phyloP scores from a whole-genome alignment of 2,113 vertebrate species.

The Calonectris borealis region DNA sequence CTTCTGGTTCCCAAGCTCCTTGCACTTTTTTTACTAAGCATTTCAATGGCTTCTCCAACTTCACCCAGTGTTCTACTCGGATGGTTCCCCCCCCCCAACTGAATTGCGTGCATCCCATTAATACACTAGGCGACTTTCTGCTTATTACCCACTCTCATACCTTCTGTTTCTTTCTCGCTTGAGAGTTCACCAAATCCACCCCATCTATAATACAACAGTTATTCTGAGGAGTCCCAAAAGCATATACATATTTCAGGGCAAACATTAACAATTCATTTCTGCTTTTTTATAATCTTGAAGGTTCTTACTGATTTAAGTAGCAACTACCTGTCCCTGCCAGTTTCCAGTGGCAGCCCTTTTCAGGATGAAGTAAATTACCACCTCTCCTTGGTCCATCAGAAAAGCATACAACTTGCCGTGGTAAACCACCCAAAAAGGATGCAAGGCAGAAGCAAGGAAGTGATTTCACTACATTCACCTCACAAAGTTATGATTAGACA shows the following conservation, averaged over 20 bases:
- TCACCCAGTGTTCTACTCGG: not conserved
- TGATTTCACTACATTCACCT: accelerated
- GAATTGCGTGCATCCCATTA: not conserved
- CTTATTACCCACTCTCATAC: accelerated
- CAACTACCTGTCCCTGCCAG: not conserved
- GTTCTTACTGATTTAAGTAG: not conserved
- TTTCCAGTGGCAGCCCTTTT: not conserved
- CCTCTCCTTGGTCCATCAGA: not conserved
- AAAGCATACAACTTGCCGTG: not conserved
- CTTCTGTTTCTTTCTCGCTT: not conserved
- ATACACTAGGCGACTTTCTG: not conserved
- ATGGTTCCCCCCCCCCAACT: not conserved
- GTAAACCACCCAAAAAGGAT: not conserved
- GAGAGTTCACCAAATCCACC: not conserved
- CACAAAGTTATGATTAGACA: accelerated
- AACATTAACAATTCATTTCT: not conserved
- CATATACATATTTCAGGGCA: not conserved
- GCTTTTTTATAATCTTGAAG: not conserved
- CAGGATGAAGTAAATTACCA: not conserved
- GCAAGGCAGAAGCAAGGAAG: not conserved
- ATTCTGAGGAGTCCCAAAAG: not conserved
- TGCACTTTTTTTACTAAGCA: accelerated
- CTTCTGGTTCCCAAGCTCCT: not conserved
- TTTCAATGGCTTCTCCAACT: not conserved
- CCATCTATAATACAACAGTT: accelerated